phyloP scores from a whole-genome alignment of 2,888 invertebrate genomes.

The Vesta saturnalis region DNA sequence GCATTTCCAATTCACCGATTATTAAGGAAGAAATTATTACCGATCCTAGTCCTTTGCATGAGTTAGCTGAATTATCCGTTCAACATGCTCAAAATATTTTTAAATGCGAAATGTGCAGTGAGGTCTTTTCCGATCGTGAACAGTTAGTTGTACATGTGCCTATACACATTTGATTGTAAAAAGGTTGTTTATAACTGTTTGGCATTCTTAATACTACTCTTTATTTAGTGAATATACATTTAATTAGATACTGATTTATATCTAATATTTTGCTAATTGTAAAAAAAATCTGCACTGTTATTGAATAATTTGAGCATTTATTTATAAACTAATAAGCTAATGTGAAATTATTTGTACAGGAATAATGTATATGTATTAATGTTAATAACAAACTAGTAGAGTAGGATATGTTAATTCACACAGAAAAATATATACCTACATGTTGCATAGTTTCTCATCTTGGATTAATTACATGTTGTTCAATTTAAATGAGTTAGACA shows the following conservation, averaged over 20 bases:
- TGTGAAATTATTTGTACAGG: slow-evolving; percentile 4
- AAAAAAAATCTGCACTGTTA: background rate
- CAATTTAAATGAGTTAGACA: no score
- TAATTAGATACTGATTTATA: slow-evolving; percentile 1
- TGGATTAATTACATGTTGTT: no score
- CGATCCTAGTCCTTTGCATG: slow-evolving; percentile 63
- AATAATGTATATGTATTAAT: slow-evolving; percentile 7
- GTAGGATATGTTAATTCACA: background rate
- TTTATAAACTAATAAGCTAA: background rate
- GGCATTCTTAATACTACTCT: background rate
- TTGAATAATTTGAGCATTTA: slow-evolving; percentile 1
- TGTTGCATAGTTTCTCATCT: background rate
- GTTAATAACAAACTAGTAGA: slow-evolving; percentile 2
- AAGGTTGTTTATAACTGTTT: background rate
- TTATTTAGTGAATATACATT: background rate
- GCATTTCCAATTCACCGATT: background rate
- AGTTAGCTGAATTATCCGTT: slow-evolving; percentile 65
- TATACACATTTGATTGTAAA: slow-evolving; percentile 77
- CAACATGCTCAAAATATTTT: slow-evolving; percentile 64
- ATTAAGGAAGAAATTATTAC: slow-evolving; percentile 48
- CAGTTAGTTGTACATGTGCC: slow-evolving; percentile 82
- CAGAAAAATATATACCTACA: background rate
- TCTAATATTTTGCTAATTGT: background rate
- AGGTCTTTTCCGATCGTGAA: slow-evolving; percentile 77
- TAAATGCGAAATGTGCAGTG: slow-evolving; percentile 86